Base-by-base conservation (phyloP, 2,113 vertebrate species). In the Sisor rabdophorus region DNA sequence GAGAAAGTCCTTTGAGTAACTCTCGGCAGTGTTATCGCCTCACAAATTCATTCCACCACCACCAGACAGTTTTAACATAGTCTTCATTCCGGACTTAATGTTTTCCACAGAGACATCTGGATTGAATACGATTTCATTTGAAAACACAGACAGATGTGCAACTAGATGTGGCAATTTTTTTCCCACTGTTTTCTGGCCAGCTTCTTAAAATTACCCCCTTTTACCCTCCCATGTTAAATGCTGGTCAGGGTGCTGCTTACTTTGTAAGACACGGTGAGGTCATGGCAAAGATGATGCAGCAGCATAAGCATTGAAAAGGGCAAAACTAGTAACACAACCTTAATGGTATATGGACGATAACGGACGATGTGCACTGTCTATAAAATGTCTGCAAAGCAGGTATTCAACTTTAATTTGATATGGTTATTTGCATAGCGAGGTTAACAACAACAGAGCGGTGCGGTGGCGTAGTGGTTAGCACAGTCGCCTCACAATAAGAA, bases 141-240 rank as follows among this genome's bases (percentile, higher is more conserved):
- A 22, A 64, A 75, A 67, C 55, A 26, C 61, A 47, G 32, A 67
- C 65, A 69, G 65, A 69, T 64, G 10, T 64, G 61, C 61, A 36
- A n/a, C 30, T 36, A n/a, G 60, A 63, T 52, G 24, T 12, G 22
- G 65, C 47, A 52, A 52, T 30, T 52, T 17, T 0, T 52, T 52
- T 16, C n/a, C n/a, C 65, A 69, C 65, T 52, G 53, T 72, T 56
- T 40, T 22, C 40, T 56, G 3, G 28, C 54, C 15, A 22, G 24
- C 32, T 22, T 19, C 30, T 28, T 54, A 50, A 50, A 67, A 76
- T 54, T 63, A 64, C 16, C 50, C 32, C 32, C 75, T 22, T n/a
- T 4, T 36, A 36, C 44, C 17, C 54, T 1, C 53, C 32, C 26
- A 40, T 56, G 53, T 2, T 26, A n/a, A 44, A n/a, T 19, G 22